Evolutionary conservation across 2,888 invertebrate species (phyloP), one percentile per base, ranked within the genome.

Genomic region (Syrphus vitripennis): DNA sequence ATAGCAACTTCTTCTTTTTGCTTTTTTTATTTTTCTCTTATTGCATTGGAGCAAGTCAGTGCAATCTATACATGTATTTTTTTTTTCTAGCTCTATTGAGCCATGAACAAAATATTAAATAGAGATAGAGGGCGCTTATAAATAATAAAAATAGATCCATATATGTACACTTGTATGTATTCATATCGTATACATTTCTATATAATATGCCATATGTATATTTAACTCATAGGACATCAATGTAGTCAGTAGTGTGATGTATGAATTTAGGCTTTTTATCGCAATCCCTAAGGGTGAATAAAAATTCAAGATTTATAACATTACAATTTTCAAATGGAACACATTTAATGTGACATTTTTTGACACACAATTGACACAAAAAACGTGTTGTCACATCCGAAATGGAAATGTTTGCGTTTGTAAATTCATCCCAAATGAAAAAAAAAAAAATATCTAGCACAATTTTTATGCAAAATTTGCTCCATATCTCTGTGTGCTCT

Each of bases 301-400:
- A 26, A 61, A 57, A 79, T 65, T 48, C 34, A 24, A 48, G 57
- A 78, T 78, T 78, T 70, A 70, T 77, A 48, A 40, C 48, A 21
- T 42, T n/a, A n/a, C n/a, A n/a, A 34, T 71, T 71, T 24, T 48
- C n/a, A 29, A 45, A 34, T 29, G 59, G 21, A 59, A 76, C 26
- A 48, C 55, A 31, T 67, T 67, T 26, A 50, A 34, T 61, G 42
- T 65, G 45, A 29, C 16, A 42, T 63, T 50, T 74, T 45, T 29
- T 55, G 55, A 59, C 37, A 37, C n/a, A 16, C 45, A 26, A 34
- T 45, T 50, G 21, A 61, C 59, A 61, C 14, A 48, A 40, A 12
- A 40, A 9, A 50, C 48, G 42, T 76, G 67, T 48, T 42, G 63
- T 42, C 42, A 63, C 34, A 63, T 53, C 21, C 19, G 61, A 63